Base-by-base conservation (phyloP, 2,888 invertebrate genomes). In the Dorcus hopei region DNA sequence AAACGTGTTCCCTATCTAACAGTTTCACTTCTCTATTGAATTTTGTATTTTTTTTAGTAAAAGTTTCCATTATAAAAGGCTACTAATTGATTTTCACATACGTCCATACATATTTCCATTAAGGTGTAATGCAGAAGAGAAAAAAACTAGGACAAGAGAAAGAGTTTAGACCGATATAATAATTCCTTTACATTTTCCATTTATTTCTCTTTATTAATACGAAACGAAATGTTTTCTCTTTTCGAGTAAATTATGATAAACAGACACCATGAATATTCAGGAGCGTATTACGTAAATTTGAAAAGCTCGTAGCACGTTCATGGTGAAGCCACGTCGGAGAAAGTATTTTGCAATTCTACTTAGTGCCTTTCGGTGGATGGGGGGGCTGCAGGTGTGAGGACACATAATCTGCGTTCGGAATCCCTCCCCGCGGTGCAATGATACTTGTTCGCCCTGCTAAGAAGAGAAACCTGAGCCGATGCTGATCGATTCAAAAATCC, bases 401-500 rank as follows among this genome's bases (percentile, higher is more conserved):
- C 38, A 11, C 51, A 33, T 54, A 58, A 61, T 58, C 57, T 52
- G 33, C 43, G 45, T 33, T 33, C 26, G 14, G 39, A 38, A 54
- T 23, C 41, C 26, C 38, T 51, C 55, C 54, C 59, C 19, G 26
- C 47, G 48, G 57, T 33, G 40, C 47, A 55, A 38, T 47, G 48
- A 55, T 55, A 45, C 49, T 49, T 49, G 49, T 39, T 9, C 9
- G 14, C 23, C 45, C 19, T 3, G 23, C 9, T 2, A 9, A 8
- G 14, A 19, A 16, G 45, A 45, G 23, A 6, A 33, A 33, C 26
- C 26, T 33, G 26, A 33, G 26, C 48, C 62, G 60, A 62, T 59
- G 54, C 54, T 65, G 62, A 66, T 66, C 59, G 63, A 66, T 66
- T 61, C 59, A 66, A 67, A 67, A 66, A 68, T 66, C 67, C 62